These are phyloP conservation scores for Eunapius fragilis DNA, from an alignment of 37 sponge, comb jelly and placozoan species.

Conservation along the genomic window DNA sequence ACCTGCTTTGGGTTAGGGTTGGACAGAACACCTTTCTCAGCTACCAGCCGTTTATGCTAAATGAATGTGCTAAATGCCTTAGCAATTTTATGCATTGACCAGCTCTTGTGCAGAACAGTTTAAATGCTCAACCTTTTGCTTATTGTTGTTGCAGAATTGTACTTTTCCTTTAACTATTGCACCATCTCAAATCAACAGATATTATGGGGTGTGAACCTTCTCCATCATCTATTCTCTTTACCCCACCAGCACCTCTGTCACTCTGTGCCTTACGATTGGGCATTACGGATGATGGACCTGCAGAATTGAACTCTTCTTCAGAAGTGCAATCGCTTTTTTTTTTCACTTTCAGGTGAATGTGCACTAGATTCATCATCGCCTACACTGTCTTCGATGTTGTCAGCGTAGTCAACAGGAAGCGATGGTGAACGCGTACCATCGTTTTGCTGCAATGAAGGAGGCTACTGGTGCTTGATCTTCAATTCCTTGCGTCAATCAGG, in stretches of 20 bases:
- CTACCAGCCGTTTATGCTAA: conserved; percentile 34
- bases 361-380: too few species aligned
- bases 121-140: not conserved
- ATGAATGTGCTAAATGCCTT: not conserved
- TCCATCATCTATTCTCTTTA: not conserved
- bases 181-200: not conserved
- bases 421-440: too few species aligned
- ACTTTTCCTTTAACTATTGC: not conserved
- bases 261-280: not conserved
- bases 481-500: too few species aligned
- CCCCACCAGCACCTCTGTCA: not conserved
- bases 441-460: too few species aligned
- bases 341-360: too few species aligned
- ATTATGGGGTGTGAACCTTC: not conserved
- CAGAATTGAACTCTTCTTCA: too few species aligned
- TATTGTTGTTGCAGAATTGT: not conserved
- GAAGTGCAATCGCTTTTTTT: too few species aligned
- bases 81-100: not conserved
- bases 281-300: too few species aligned
- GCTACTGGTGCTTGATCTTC: too few species aligned
- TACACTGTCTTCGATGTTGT: too few species aligned
- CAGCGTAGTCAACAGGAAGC: too few species aligned
- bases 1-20: conserved; percentile 20
- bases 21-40: conserved; percentile 28
- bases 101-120: not conserved